A percentile compares a stretch with the other conserved stretches of the same genome.
Evolutionary conservation across 2,888 invertebrate genomes (phyloP).

Genomic region (Augiades crinisus): DNA sequence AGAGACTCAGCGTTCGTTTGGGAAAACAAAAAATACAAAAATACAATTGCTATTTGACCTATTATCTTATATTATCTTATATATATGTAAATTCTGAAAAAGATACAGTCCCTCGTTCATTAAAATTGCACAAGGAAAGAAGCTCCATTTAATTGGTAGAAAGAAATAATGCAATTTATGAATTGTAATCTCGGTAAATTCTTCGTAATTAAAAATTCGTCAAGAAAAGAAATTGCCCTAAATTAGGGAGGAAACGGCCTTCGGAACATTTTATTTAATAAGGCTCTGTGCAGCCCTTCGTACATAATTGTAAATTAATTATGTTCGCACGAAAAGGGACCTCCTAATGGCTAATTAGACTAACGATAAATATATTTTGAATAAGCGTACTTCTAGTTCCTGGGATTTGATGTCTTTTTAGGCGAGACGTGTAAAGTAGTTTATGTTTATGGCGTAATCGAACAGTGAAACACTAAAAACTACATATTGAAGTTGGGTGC

Average conservation of each 20-base stretch:
- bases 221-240: constrained; percentile 50
- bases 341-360: constrained; percentile 52
- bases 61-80: too few species aligned
- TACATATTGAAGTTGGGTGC: too few species aligned
- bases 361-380: constrained; percentile 65
- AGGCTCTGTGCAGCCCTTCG: constrained; percentile 64
- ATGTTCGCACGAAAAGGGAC: constrained; percentile 44
- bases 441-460: too few species aligned
- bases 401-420: background rate
- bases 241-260: constrained; percentile 55
- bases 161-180: constrained; percentile 19
- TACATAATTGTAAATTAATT: constrained; percentile 77
- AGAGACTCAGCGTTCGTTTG: too few species aligned
- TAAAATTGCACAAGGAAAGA: background rate
- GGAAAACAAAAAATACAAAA: too few species aligned
- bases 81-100: too few species aligned
- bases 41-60: too few species aligned
- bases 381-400: constrained; percentile 29
- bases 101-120: background rate
- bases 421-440: too few species aligned
- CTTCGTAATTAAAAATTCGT: constrained; percentile 46
- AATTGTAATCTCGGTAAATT: constrained; percentile 31
- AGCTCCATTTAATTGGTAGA: constrained; percentile 8
- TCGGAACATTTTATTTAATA: constrained; percentile 73
- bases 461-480: too few species aligned